Evolutionary conservation across 1,140 invertebrate species (phyloP).

Genomic region (Listronotus oregonensis): DNA sequence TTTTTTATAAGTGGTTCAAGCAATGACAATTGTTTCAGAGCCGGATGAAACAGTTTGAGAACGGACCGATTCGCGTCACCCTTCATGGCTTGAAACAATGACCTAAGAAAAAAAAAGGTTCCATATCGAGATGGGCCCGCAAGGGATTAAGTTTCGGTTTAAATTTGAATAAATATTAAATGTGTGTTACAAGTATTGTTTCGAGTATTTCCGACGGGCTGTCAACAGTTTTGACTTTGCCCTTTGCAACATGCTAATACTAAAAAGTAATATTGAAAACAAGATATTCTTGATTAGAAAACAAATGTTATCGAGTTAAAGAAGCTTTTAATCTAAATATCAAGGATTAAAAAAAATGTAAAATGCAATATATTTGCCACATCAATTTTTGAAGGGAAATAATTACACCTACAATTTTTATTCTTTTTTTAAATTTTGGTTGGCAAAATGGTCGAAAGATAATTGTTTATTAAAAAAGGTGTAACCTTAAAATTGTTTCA

Average conservation of each 20-base stretch:
- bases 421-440: no score
- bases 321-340: no score
- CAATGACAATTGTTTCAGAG: slow-evolving; percentile 36
- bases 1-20: slow-evolving; percentile 30
- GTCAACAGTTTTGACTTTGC: slow-evolving; percentile 11
- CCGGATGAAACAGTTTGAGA: slow-evolving; percentile 30
- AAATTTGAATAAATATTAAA: slow-evolving; percentile 22
- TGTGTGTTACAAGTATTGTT: slow-evolving; percentile 12
- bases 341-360: no score
- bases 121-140: slow-evolving; percentile 27
- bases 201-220: neutral
- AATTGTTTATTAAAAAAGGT: no score
- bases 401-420: no score
- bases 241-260: neutral
- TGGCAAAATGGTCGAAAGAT: no score
- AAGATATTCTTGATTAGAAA: no score
- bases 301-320: no score
- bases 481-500: no score
- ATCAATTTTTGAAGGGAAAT: no score
- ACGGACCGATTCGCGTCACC: slow-evolving; percentile 25
- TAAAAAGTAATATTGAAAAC: no score
- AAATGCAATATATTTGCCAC: no score
- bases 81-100: slow-evolving; percentile 31
- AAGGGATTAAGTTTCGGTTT: slow-evolving; percentile 30
- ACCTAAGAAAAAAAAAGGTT: slow-evolving; percentile 18